These are phyloP conservation scores for Caligus rogercresseyi DNA, from an alignment of 1,140 invertebrate genomes.

Conservation along the genomic window DNA sequence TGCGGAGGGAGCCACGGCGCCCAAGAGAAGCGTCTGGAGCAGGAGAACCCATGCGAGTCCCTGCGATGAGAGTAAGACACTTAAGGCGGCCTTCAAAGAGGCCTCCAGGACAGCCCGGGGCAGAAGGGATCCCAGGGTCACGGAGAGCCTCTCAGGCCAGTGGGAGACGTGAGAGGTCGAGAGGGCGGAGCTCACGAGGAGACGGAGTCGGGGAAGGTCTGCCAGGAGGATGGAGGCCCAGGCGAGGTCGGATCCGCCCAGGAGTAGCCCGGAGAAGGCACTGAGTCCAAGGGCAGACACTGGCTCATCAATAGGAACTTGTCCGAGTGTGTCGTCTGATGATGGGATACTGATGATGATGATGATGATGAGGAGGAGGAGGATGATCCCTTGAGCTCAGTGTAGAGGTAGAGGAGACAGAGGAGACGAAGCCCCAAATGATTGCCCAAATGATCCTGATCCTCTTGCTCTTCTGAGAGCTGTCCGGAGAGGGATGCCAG, in stretches of 20 bases:
- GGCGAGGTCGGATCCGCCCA: not conserved
- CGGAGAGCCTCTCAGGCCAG: not conserved
- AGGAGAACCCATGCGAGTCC: not conserved
- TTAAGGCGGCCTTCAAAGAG: not conserved
- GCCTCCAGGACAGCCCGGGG: not conserved
- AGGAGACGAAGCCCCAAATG: not conserved
- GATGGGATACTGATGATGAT: too few species aligned
- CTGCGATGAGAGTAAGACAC: not conserved
- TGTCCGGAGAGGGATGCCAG: not conserved
- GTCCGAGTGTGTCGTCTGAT: too few species aligned
- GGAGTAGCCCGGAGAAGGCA: not conserved
- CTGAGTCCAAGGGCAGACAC: not conserved
- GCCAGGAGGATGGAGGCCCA: not conserved
- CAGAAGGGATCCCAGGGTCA: not conserved
- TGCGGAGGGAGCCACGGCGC: not conserved
- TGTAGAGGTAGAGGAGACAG: not conserved
- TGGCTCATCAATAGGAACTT: too few species aligned
- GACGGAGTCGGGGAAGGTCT: not conserved
- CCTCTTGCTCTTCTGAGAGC: not conserved
- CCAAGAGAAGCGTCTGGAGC: not conserved
- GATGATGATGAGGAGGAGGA: too few species aligned
- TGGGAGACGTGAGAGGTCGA: not conserved
- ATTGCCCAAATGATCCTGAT: too few species aligned
- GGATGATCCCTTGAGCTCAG: not conserved
- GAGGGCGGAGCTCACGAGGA: not conserved